Conservation (phyloP, 2,888 invertebrate genomes). For the Seladonia tumulorum region DNA sequence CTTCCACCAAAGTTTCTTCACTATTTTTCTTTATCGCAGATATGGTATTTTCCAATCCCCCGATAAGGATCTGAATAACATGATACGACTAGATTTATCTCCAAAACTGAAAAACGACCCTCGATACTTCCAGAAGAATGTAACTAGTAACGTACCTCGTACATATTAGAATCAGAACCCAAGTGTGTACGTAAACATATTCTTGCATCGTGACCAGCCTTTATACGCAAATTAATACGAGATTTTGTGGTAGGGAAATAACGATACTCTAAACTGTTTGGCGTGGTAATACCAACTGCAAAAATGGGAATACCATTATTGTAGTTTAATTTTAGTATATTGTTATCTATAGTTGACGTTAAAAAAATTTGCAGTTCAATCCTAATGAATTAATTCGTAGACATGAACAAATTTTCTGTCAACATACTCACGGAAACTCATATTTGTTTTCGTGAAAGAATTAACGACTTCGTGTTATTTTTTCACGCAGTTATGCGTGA, state of each 20-base stretch:
- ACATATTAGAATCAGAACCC: conserved; percentile 73
- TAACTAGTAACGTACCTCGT: conserved; percentile 67
- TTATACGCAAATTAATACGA: conserved; percentile 66
- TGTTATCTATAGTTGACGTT: not conserved
- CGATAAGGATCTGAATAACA: conserved; percentile 71
- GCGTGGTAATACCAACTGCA: conserved; percentile 73
- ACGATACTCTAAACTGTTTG: conserved; percentile 72
- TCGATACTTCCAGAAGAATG: not conserved
- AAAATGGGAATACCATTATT: not conserved
- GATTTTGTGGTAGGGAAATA: conserved; percentile 75
- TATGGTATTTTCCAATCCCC: conserved; percentile 75
- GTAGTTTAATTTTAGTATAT: not conserved
- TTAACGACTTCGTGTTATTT: conserved; percentile 1
- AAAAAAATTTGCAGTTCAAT: not conserved
- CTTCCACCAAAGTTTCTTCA: conserved; percentile 70
- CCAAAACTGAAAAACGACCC: not conserved
- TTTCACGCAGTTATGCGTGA: not conserved
- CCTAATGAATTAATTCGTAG: not conserved
- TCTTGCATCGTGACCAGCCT: conserved; percentile 75
- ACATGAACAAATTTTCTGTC: not conserved
- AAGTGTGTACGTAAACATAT: conserved; percentile 75
- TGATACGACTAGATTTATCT: not conserved
- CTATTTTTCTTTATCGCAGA: conserved; percentile 73
- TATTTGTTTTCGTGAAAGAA: not conserved
- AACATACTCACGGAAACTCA: conserved; percentile 44